Evolutionary conservation across 2,113 vertebrate genomes (phyloP).

Genomic region (Ranitomeya imitator): DNA sequence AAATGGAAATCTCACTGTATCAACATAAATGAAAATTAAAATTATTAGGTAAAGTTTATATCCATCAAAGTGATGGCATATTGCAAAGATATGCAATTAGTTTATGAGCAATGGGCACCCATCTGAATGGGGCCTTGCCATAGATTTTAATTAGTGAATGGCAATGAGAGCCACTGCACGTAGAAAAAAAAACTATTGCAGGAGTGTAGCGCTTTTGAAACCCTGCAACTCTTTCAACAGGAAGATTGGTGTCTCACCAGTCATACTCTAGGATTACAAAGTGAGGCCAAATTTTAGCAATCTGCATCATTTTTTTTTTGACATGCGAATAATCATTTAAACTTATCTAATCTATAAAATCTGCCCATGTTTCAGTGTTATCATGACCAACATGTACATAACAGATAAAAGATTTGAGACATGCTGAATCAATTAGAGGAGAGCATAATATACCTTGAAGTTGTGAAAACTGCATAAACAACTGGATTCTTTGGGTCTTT

Average conservation of each 20-base stretch:
- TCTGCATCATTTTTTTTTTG: neutral
- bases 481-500: slow-evolving; percentile 96
- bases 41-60: neutral
- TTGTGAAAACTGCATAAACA: slow-evolving; percentile 94
- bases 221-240: neutral
- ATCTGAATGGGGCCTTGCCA: neutral
- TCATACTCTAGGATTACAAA: neutral
- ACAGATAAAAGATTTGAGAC: neutral
- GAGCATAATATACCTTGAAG: slow-evolving; percentile 85
- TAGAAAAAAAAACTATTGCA: too few relatives aligned
- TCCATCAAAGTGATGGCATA: neutral
- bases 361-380: neutral
- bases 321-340: neutral
- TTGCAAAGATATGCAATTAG: neutral
- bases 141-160: too few relatives aligned
- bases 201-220: too few relatives aligned
- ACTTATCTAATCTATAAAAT: neutral
- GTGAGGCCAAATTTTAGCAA: neutral
- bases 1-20: neutral
- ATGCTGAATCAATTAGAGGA: neutral
- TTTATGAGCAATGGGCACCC: neutral
- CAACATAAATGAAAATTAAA: neutral
- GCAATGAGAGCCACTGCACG: too few relatives aligned
- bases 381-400: neutral
- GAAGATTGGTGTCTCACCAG: neutral